Conservation (phyloP, 1,140 invertebrate genomes). For the Tetramorium simillimum region DNA sequence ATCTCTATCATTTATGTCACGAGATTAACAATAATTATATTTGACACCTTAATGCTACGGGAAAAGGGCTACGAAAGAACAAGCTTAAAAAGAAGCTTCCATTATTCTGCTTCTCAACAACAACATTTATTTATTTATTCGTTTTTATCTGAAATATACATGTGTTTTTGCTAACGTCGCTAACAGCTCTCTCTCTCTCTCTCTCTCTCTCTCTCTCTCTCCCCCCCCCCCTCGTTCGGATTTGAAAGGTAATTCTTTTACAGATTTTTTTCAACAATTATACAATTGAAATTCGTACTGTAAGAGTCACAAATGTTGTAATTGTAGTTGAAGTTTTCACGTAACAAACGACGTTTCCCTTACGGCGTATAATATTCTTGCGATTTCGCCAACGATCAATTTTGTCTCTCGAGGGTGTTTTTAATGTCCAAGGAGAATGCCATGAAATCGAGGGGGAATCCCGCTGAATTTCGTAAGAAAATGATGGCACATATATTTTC, state of each 20-base stretch:
- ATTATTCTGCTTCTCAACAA: neutral
- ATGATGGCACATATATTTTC: slow-evolving; percentile 1
- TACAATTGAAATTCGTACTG: neutral
- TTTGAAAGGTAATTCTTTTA: neutral
- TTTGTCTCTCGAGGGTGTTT: neutral
- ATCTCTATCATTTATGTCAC: neutral
- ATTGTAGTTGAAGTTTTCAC: neutral
- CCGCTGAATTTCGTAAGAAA: neutral
- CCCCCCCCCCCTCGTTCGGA: neutral
- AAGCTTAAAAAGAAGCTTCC: neutral
- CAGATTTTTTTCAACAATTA: neutral
- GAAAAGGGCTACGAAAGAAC: neutral
- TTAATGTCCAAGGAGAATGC: neutral
- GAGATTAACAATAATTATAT: neutral
- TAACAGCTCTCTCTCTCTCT: neutral
- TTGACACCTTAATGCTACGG: neutral
- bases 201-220: neutral
- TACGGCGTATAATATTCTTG: neutral
- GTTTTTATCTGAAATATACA: neutral
- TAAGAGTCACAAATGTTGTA: neutral
- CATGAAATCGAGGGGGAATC: neutral
- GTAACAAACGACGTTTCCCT: neutral
- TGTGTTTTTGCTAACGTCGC: neutral
- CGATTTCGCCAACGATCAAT: neutral
- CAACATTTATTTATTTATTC: neutral